phyloP scores from a whole-genome alignment of 2,113 vertebrate genomes.

The Burhinus oedicnemus region DNA sequence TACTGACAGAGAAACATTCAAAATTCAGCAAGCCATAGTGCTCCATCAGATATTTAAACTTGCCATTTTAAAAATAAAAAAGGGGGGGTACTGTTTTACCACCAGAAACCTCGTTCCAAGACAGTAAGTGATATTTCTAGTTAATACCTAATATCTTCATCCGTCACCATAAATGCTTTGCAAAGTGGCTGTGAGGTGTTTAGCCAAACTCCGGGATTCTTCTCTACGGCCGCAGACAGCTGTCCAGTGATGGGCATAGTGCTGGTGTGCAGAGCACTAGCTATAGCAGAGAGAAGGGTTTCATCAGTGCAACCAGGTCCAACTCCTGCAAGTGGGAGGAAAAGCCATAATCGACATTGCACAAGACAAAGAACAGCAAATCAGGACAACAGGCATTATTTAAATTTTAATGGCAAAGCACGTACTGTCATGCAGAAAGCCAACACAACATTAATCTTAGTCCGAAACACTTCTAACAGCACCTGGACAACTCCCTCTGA shows the following conservation, averaged over 20 bases:
- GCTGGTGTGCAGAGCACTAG: constrained; percentile 96
- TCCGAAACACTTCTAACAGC: background rate
- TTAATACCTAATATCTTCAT: constrained; percentile 94
- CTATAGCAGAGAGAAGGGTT: constrained; percentile 94
- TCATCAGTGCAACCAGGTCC: constrained; percentile 96
- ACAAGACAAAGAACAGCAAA: background rate
- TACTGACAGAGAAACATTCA: background rate
- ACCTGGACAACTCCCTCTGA: background rate
- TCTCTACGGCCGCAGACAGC: constrained; percentile 95
- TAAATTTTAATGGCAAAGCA: background rate
- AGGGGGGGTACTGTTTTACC: no score
- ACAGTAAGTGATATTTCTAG: background rate
- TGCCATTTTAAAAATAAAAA: background rate
- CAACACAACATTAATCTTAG: background rate
- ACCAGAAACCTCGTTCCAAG: background rate
- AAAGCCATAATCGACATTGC: background rate
- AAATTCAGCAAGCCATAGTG: background rate
- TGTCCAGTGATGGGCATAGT: constrained; percentile 95
- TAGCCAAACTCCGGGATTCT: constrained; percentile 97
- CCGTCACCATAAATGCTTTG: constrained; percentile 98
- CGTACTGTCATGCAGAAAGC: background rate
- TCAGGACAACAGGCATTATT: background rate
- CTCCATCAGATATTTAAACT: background rate
- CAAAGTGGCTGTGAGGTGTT: constrained; percentile 96
- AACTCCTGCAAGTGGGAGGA: constrained; percentile 78